A percentile compares a stretch with the other conserved stretches of the same genome.
phyloP scores from a whole-genome alignment of 2,888 invertebrate genomes.

The Catocala fraxini region DNA sequence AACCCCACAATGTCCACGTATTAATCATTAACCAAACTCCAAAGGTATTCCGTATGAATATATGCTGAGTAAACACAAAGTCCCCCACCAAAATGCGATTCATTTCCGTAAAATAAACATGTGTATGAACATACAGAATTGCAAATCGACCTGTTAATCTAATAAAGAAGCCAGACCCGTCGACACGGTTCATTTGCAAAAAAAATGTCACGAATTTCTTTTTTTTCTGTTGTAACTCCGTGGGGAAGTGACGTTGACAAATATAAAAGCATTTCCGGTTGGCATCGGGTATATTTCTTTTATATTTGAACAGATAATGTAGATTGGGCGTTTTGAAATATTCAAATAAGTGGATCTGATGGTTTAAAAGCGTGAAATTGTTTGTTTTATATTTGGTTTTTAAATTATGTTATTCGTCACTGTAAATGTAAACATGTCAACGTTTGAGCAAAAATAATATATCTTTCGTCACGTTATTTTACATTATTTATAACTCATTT shows the following conservation, averaged over 20 bases:
- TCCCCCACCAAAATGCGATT: slow-evolving; percentile 80
- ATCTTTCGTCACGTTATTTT: too few relatives aligned
- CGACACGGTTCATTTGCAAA: slow-evolving; percentile 85
- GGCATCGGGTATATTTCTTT: slow-evolving; percentile 70
- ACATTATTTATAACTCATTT: too few relatives aligned
- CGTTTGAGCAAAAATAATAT: too few relatives aligned
- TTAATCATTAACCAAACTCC: slow-evolving; percentile 43
- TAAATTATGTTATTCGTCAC: slow-evolving; percentile 6
- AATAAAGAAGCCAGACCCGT: slow-evolving; percentile 76
- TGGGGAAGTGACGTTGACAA: slow-evolving; percentile 84
- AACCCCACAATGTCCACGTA: slow-evolving; percentile 34
- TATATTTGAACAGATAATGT: slow-evolving; percentile 81
- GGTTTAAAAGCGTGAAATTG: slow-evolving; percentile 45
- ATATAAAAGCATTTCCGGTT: slow-evolving; percentile 83
- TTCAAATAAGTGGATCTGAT: slow-evolving; percentile 54
- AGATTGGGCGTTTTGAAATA: slow-evolving; percentile 70
- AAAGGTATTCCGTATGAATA: slow-evolving; percentile 58
- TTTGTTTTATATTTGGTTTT: slow-evolving; percentile 30
- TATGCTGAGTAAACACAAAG: slow-evolving; percentile 77
- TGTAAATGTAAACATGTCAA: background rate
- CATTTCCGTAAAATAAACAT: slow-evolving; percentile 87
- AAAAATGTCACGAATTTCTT: slow-evolving; percentile 77
- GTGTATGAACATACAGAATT: slow-evolving; percentile 83
- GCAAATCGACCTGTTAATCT: slow-evolving; percentile 87
- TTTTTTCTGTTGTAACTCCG: slow-evolving; percentile 67